Base-by-base conservation (phyloP, 2,113 vertebrate species). In the Grantiella picta region DNA sequence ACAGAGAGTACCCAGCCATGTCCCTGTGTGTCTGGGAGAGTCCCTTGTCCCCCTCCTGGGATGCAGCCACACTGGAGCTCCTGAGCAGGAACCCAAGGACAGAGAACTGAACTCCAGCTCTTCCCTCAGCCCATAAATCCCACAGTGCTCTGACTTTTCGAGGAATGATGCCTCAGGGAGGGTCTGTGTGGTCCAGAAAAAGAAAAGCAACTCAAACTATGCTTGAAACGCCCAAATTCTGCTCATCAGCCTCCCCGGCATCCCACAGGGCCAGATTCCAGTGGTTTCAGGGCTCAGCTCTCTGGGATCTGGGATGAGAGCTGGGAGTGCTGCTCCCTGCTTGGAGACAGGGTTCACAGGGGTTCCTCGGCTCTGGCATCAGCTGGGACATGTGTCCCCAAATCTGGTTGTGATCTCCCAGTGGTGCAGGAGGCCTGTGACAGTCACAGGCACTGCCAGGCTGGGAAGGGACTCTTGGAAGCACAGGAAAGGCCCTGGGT, bases 121-220 rank as follows among this genome's bases (percentile, higher is more conserved):
- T 60, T 81, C 73, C 64, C 38, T 59, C 92, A 79, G 78, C 65
- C 87, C 54, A 70, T 78, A 91, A 92, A 95, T 79, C 90, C 82
- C 2, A 1, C 83, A 50, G n/a, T 7, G 54, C 64, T 77, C 86
- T 92, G 29, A 54, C 64, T 93, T 89, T 54, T 52, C 78, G n/a
- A 17, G 44, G 42, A 82, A 90, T 9, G 49, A 29, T n/a, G 54
- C 90, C 90, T 76, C 70, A 23, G 85, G 70, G 90, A 93, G 57
- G 69, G 61, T 80, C 61, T 94, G 87, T 93, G 90, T 85, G 93
- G 90, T 75, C 84, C 81, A 79, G 56, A 42, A 17, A 63, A 52
- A 5, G 12, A 11, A 50, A 86, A 72, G 40, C 10, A 36, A 31
- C 22, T 36, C 49, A 20, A 68, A 53, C 5, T 23, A 33, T 0